Evolutionary conservation across 2,888 invertebrate genomes (phyloP).

Genomic region (Hirtodrosophila trivittata): DNA sequence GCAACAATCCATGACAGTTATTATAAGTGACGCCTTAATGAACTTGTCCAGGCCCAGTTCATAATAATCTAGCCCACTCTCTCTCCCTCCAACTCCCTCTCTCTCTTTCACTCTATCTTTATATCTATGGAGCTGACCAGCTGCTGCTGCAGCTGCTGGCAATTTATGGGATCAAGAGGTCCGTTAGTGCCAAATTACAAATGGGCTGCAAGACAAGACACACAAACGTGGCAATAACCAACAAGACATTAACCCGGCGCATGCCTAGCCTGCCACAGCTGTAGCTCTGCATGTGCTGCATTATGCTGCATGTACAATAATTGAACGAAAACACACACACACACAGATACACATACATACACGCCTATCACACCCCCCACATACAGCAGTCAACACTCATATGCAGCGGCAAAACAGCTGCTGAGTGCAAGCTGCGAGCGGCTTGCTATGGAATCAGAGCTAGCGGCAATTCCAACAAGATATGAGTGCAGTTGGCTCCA

Average conservation of each 20-base stretch:
- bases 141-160: slow-evolving; percentile 23
- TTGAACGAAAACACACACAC: slow-evolving; percentile 45
- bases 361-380: not conserved
- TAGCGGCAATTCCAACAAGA: slow-evolving; percentile 57
- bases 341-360: not conserved
- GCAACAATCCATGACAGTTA: slow-evolving; percentile 44
- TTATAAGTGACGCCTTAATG: slow-evolving; percentile 50
- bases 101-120: not conserved
- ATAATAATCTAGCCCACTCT: slow-evolving; percentile 7
- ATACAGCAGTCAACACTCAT: slow-evolving; percentile 23
- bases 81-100: not conserved
- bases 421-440: slow-evolving; percentile 49
- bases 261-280: slow-evolving; percentile 59
- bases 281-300: slow-evolving; percentile 34
- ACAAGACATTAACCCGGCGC: slow-evolving; percentile 78
- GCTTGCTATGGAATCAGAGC: slow-evolving; percentile 52
- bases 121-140: slow-evolving; percentile 1
- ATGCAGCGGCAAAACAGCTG: slow-evolving; percentile 49
- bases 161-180: slow-evolving; percentile 76
- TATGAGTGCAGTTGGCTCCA: slow-evolving; percentile 50
- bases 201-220: slow-evolving; percentile 52
- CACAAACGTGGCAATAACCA: slow-evolving; percentile 74
- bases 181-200: slow-evolving; percentile 78
- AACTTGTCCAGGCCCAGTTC: slow-evolving; percentile 36
- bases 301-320: slow-evolving; percentile 52